phyloP scores from a whole-genome alignment of 2,113 vertebrate species.

The Callopanchax toddi region DNA sequence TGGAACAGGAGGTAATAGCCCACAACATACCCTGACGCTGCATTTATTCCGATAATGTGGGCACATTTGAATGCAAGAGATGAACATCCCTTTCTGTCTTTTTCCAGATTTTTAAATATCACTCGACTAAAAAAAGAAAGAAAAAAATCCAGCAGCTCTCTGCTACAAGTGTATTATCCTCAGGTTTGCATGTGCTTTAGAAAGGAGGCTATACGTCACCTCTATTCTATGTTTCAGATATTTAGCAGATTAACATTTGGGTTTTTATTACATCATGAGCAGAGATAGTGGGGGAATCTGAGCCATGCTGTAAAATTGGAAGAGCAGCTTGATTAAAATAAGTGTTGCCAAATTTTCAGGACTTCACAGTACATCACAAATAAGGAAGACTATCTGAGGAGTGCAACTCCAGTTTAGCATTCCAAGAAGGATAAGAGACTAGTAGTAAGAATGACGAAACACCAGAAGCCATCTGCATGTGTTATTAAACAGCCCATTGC shows the following conservation, averaged over 20 bases:
- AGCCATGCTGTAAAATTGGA: conserved; percentile 41
- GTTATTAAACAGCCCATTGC: conserved; percentile 62
- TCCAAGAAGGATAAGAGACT: conserved; percentile 53
- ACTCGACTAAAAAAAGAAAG: background rate
- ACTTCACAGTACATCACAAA: conserved; percentile 46
- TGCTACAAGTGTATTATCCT: conserved; percentile 14
- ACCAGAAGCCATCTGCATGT: conserved; percentile 68
- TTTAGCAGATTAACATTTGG: conserved; percentile 38
- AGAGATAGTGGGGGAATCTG: conserved; percentile 27
- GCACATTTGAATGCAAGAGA: conserved; percentile 55
- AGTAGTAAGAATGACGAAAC: conserved; percentile 55
- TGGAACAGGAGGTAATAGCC: conserved; percentile 64
- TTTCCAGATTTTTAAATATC: conserved; percentile 42
- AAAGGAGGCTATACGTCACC: background rate
- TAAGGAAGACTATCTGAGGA: conserved; percentile 44
- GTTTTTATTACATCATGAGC: conserved; percentile 40
- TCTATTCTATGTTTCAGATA: conserved; percentile 6
- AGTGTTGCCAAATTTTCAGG: conserved; percentile 27
- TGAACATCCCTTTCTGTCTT: conserved; percentile 34
- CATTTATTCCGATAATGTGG: conserved; percentile 59
- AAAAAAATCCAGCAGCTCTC: conserved; percentile 9
- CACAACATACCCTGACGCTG: conserved; percentile 61
- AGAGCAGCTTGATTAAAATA: conserved; percentile 52
- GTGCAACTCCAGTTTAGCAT: conserved; percentile 47
- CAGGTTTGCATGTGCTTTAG: conserved; percentile 37